Conservation (phyloP, 2,888 invertebrate genomes). For the Lomographa bimaculata region DNA sequence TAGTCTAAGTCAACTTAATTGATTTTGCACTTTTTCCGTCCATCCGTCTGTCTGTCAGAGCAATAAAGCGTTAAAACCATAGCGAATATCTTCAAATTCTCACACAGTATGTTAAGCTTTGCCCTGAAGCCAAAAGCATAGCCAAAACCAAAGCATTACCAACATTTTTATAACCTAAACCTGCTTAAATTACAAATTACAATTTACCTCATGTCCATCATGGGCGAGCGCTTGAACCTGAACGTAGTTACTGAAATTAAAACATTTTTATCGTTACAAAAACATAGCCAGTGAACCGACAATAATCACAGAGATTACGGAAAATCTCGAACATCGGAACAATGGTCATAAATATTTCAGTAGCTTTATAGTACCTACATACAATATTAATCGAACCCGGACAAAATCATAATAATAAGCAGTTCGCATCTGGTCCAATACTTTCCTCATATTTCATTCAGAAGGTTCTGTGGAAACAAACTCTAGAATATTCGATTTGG, state of each 20-base stretch:
- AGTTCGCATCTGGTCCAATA: constrained; percentile 32
- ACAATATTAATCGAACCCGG: constrained; percentile 26
- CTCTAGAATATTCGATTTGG: constrained; percentile 30
- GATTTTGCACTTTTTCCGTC: too few relatives aligned
- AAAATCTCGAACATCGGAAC: constrained; percentile 18
- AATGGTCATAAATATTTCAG: constrained; percentile 27
- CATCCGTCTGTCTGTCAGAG: too few relatives aligned
- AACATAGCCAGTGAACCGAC: constrained; percentile 11
- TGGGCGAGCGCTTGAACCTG: constrained; percentile 95
- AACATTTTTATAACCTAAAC: too few relatives aligned
- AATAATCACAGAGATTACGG: constrained; percentile 16
- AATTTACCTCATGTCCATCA: constrained; percentile 94
- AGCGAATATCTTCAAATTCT: too few relatives aligned
- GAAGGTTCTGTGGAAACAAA: constrained; percentile 27
- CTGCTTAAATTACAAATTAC: too few relatives aligned
- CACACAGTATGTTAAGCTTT: too few relatives aligned
- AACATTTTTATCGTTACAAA: constrained; percentile 14
- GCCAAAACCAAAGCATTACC: too few relatives aligned
- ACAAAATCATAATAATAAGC: constrained; percentile 29
- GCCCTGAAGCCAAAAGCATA: too few relatives aligned
- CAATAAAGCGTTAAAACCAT: too few relatives aligned
- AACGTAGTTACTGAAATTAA: constrained; percentile 92
- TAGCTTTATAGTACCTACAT: constrained; percentile 22
- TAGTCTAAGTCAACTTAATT: too few relatives aligned
- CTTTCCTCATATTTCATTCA: constrained; percentile 33